These are phyloP conservation scores for Ochotona curzoniae DNA, from an alignment of 2,113 vertebrate genomes.

Conservation along the genomic window DNA sequence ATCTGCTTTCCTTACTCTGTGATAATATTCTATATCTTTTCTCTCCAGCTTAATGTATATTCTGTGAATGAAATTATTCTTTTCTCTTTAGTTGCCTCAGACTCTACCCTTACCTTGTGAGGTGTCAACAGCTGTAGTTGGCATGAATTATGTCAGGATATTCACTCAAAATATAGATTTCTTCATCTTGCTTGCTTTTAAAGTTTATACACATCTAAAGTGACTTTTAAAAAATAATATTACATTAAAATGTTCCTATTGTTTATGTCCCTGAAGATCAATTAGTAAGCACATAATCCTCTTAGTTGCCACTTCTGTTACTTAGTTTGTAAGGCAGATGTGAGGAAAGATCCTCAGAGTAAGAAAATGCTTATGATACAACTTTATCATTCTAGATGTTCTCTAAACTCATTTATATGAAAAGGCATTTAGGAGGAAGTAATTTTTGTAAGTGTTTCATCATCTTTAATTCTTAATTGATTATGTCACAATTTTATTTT, in stretches of 20 bases:
- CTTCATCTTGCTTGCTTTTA: background rate
- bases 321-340: background rate
- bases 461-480: slow-evolving; percentile 28
- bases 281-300: background rate
- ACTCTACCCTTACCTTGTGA: background rate
- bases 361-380: background rate
- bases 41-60: background rate
- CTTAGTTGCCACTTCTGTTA: background rate
- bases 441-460: slow-evolving; percentile 12
- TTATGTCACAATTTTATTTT: background rate
- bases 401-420: background rate
- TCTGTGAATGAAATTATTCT: background rate
- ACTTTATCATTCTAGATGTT: background rate
- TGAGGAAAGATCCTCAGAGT: background rate
- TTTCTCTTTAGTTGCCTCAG: background rate
- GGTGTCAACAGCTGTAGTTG: background rate
- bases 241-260: background rate
- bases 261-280: background rate
- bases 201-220: background rate
- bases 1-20: background rate
- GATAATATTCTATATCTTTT: background rate
- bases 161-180: background rate
- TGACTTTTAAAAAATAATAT: background rate
- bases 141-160: background rate
- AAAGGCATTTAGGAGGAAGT: background rate